phyloP scores from a whole-genome alignment of 1,140 invertebrate species.

The Nomia melanderi region DNA sequence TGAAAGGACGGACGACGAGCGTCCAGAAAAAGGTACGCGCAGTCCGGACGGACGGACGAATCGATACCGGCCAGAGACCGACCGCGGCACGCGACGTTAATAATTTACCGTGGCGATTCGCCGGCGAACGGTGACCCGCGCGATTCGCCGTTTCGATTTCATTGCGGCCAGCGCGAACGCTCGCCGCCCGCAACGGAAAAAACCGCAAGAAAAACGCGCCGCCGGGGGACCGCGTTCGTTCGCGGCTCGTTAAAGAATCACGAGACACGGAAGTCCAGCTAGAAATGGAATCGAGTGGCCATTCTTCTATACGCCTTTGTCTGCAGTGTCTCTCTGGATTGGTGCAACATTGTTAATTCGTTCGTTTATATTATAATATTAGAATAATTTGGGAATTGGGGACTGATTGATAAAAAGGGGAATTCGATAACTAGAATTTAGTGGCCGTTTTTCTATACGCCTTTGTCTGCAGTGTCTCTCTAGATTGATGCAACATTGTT shows the following conservation, averaged over 20 bases:
- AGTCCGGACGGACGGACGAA: slow-evolving; percentile 34
- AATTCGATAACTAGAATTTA: too few species aligned
- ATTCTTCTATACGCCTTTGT: too few species aligned
- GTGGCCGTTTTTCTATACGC: too few species aligned
- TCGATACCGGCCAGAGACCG: slow-evolving; percentile 56
- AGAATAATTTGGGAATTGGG: too few species aligned
- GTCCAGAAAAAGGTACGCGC: slow-evolving; percentile 50
- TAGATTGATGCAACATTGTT: too few species aligned
- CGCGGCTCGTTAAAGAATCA: slow-evolving; percentile 43
- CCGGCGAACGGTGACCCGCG: slow-evolving; percentile 31
- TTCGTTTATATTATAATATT: too few species aligned
- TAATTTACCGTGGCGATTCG: slow-evolving; percentile 61
- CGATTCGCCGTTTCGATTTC: slow-evolving; percentile 46
- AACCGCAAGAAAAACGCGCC: slow-evolving; percentile 5
- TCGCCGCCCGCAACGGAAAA: slow-evolving; percentile 13
- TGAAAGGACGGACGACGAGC: slow-evolving; percentile 16
- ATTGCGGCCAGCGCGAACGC: slow-evolving; percentile 21
- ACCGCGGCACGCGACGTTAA: slow-evolving; percentile 65
- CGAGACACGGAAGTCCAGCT: slow-evolving; percentile 33
- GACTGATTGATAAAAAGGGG: too few species aligned
- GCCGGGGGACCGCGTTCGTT: slow-evolving; percentile 7
- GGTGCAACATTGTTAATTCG: too few species aligned
- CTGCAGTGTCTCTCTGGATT: too few species aligned
- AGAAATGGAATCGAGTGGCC: too few species aligned
- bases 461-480: too few species aligned